Percentiles rank a stretch among this genome's conserved stretches.
Conservation (phyloP, 2,797 vertebrate species). For the Scolopax bukidnonensis region DNA sequence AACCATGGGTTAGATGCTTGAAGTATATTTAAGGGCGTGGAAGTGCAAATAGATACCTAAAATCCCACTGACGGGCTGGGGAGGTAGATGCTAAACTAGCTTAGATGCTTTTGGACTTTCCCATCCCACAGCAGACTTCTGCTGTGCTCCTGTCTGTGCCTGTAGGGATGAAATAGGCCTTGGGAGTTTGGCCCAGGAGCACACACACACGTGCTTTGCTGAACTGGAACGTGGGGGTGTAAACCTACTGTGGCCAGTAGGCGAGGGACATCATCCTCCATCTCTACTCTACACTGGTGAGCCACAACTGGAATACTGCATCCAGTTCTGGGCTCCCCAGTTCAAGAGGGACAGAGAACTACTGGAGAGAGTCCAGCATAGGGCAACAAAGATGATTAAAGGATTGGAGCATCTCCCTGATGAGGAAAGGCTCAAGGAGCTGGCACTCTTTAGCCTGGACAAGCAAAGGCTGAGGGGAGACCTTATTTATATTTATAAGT, state of each 20-base stretch:
- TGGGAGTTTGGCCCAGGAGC: fast-evolving
- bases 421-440: too few species aligned
- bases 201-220: neutral
- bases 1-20: neutral
- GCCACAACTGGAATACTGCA: too few species aligned
- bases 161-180: neutral
- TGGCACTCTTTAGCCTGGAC: too few species aligned
- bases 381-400: too few species aligned
- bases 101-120: neutral
- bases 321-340: too few species aligned
- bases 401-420: too few species aligned
- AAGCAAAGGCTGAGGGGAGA: too few species aligned
- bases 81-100: neutral
- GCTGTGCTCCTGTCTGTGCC: neutral
- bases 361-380: too few species aligned
- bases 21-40: neutral
- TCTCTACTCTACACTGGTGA: too few species aligned
- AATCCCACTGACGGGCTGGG: neutral
- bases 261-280: too few species aligned
- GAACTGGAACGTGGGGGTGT: neutral
- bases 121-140: neutral
- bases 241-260: neutral
- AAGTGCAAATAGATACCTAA: neutral
- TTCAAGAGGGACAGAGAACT: too few species aligned
- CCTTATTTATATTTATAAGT: too few species aligned